Percentiles rank a stretch among this genome's conserved stretches.
Evolutionary conservation across 2,113 vertebrate species (phyloP).

Genomic region (Chrysemys picta): DNA sequence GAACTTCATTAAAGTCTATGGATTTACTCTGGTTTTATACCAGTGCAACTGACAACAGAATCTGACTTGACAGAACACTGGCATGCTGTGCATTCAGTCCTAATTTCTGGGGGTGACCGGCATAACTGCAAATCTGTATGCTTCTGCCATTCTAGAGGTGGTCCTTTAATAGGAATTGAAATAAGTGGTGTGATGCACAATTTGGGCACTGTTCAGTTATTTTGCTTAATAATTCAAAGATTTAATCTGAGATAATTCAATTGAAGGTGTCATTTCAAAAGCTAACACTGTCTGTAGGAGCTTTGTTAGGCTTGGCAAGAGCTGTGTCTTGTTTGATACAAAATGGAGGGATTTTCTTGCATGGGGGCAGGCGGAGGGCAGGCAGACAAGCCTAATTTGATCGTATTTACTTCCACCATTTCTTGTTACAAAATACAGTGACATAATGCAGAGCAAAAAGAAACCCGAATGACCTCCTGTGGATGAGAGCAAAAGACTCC

Average conservation of each 20-base stretch:
- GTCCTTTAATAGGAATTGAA: background rate
- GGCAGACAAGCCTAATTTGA: conserved; percentile 10
- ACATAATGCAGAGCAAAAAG: conserved; percentile 49
- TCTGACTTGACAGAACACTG: background rate
- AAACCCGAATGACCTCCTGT: background rate
- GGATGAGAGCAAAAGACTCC: conserved; percentile 1
- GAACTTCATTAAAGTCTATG: background rate
- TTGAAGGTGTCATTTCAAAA: conserved; percentile 72
- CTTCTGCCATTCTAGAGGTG: conserved; percentile 1
- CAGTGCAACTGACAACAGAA: background rate
- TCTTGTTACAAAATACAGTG: conserved; percentile 51
- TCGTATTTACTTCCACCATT: conserved; percentile 39
- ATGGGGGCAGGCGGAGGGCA: conserved; percentile 5
- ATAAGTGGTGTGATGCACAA: conserved; percentile 35
- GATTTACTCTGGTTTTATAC: background rate
- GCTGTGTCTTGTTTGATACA: conserved; percentile 39
- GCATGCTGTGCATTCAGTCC: fast-evolving
- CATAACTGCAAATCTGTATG: fast-evolving
- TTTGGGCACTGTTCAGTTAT: conserved; percentile 53
- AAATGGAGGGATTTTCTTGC: conserved; percentile 45
- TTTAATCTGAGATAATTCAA: conserved; percentile 73
- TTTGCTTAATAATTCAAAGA: conserved; percentile 67
- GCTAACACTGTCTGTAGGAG: conserved; percentile 46
- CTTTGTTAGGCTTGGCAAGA: conserved; percentile 57
- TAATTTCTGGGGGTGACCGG: background rate